Percentiles rank a stretch among this genome's conserved stretches.
Evolutionary conservation across 2,888 invertebrate species (phyloP).

Genomic region (Agrochola lychnidis): DNA sequence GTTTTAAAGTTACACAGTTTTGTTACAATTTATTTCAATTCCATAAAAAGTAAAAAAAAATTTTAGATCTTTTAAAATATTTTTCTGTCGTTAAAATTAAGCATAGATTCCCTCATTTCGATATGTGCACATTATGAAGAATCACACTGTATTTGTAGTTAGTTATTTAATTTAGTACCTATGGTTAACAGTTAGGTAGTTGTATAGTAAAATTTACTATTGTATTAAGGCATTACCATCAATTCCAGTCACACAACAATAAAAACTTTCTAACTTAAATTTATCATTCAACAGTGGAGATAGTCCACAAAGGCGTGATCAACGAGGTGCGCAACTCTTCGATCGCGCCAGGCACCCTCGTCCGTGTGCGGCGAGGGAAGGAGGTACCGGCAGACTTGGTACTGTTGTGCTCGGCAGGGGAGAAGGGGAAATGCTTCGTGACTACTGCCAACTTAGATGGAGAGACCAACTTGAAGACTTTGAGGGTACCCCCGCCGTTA

Average conservation of each 20-base stretch:
- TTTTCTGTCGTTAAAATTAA: too few species aligned
- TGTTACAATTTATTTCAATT: too few species aligned
- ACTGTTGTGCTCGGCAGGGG: conserved; percentile 93
- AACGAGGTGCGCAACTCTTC: conserved; percentile 90
- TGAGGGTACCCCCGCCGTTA: conserved; percentile 85
- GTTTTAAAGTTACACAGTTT: too few species aligned
- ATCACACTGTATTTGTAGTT: too few species aligned
- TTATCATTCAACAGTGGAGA: conserved; percentile 84
- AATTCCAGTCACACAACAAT: not conserved
- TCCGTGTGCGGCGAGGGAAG: conserved; percentile 93
- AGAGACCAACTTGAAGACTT: conserved; percentile 94
- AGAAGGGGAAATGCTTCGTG: conserved; percentile 93
- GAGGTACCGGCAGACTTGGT: conserved; percentile 96
- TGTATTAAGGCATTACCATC: not conserved
- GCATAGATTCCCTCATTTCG: too few species aligned
- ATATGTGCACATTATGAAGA: too few species aligned
- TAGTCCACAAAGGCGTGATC: conserved; percentile 89
- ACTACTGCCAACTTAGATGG: conserved; percentile 97
- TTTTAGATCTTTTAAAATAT: too few species aligned
- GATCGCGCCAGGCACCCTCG: conserved; percentile 94
- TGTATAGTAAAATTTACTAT: too few species aligned
- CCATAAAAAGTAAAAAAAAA: too few species aligned
- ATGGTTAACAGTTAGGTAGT: too few species aligned
- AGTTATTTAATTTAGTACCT: too few species aligned
- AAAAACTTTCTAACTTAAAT: not conserved